These are phyloP conservation scores for Tetragonisca angustula DNA, from an alignment of 2,888 invertebrate species.

Conservation along the genomic window DNA sequence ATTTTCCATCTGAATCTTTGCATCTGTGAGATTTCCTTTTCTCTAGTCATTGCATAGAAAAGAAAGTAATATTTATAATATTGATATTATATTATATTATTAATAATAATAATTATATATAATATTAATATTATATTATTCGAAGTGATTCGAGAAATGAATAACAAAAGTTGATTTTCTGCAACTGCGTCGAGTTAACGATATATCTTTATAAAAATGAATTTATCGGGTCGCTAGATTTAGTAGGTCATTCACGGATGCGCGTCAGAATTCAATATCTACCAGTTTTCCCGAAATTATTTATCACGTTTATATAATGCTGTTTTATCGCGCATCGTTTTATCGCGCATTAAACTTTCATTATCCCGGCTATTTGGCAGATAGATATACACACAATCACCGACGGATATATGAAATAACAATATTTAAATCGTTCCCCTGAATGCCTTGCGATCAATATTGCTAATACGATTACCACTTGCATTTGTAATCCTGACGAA, in stretches of 20 bases:
- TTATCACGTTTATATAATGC: slow-evolving; percentile 57
- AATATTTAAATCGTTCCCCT: slow-evolving; percentile 21
- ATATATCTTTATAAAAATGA: slow-evolving; percentile 12
- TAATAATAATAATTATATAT: too few relatives aligned
- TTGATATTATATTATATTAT: too few relatives aligned
- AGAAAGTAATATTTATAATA: too few relatives aligned
- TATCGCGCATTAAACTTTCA: slow-evolving; percentile 56
- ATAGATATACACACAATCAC: slow-evolving; percentile 4
- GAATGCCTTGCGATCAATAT: neutral
- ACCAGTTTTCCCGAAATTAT: slow-evolving; percentile 43
- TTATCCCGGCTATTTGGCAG: slow-evolving; percentile 46
- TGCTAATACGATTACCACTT: slow-evolving; percentile 10
- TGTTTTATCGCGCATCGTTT: slow-evolving; percentile 41
- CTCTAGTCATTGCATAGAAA: too few relatives aligned
- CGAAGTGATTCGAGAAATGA: neutral
- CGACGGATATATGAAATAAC: slow-evolving; percentile 40
- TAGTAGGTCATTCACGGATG: slow-evolving; percentile 34
- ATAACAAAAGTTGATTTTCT: neutral
- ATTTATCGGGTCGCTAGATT: slow-evolving; percentile 34
- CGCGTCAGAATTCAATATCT: slow-evolving; percentile 45
- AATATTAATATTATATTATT: too few relatives aligned
- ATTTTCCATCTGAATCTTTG: too few relatives aligned
- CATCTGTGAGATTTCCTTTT: too few relatives aligned
- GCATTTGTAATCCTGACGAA: slow-evolving; percentile 8
- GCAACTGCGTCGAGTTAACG: neutral